Evolutionary conservation across 2,797 vertebrate species (phyloP).

Genomic region (Danionella dracula): DNA sequence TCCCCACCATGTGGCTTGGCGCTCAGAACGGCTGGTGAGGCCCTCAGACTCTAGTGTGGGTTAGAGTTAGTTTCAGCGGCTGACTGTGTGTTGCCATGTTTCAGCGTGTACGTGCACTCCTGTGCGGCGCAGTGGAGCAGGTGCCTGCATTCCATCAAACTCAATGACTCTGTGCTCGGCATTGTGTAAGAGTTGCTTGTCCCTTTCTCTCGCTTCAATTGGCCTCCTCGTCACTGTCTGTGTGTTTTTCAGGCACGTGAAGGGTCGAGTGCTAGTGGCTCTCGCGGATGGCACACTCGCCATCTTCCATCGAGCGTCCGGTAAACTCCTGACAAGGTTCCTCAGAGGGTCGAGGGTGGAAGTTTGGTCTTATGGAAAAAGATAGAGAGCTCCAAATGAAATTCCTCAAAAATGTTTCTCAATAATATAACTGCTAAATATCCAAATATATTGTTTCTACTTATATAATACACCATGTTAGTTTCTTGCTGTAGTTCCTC

Average conservation of each 20-base stretch:
- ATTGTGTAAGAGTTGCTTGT: slow-evolving; percentile 74
- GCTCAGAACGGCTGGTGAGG: slow-evolving; percentile 93
- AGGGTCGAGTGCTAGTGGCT: slow-evolving; percentile 92
- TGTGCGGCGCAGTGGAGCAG: slow-evolving; percentile 95
- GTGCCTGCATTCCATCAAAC: slow-evolving; percentile 94
- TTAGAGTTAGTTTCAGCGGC: too few relatives aligned
- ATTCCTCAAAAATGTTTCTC: too few relatives aligned
- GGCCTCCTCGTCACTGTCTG: neutral
- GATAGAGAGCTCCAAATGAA: too few relatives aligned
- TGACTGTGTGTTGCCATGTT: slow-evolving; percentile 34
- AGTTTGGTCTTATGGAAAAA: too few relatives aligned
- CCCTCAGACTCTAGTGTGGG: too few relatives aligned
- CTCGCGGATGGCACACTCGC: slow-evolving; percentile 91
- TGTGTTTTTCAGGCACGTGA: slow-evolving; percentile 80
- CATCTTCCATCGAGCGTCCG: slow-evolving; percentile 92
- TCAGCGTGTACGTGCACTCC: slow-evolving; percentile 93
- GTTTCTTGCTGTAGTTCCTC: too few relatives aligned
- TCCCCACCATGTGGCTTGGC: slow-evolving; percentile 97
- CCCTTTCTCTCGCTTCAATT: neutral
- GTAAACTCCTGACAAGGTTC: too few relatives aligned
- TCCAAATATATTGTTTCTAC: too few relatives aligned
- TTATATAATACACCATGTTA: too few relatives aligned
- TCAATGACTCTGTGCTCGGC: slow-evolving; percentile 95
- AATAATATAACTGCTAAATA: too few relatives aligned
- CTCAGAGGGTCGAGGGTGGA: too few relatives aligned